A percentile compares a stretch with the other conserved stretches of the same genome.
Evolutionary conservation across 1,140 invertebrate species (phyloP).

Genomic region (Radopholus similis): DNA sequence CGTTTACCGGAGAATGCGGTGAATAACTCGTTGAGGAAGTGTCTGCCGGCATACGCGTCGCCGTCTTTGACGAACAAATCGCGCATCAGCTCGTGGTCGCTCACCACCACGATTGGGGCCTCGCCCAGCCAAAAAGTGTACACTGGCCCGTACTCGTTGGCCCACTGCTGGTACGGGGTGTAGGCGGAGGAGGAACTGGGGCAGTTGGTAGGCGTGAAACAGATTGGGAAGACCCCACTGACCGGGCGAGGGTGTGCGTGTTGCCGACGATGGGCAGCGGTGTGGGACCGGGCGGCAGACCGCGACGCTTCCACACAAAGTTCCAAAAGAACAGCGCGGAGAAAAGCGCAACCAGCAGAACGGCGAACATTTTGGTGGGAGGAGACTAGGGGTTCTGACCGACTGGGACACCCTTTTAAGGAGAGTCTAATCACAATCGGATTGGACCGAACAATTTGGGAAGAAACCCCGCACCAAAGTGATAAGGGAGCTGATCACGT

Average conservation of each 20-base stretch:
- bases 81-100: constrained; percentile 17
- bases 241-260: not conserved
- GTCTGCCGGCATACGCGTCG: not conserved
- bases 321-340: constrained; percentile 26
- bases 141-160: constrained; percentile 10
- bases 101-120: constrained; percentile 15
- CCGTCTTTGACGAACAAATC: constrained; percentile 12
- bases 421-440: too few relatives aligned
- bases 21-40: not conserved
- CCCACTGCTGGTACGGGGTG: constrained; percentile 4
- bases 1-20: not conserved
- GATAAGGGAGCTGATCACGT: too few relatives aligned
- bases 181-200: too few relatives aligned
- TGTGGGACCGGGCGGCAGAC: constrained; percentile 27
- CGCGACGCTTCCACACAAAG: constrained; percentile 31
- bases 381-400: too few relatives aligned
- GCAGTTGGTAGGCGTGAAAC: too few relatives aligned
- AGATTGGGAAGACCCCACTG: too few relatives aligned
- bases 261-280: constrained; percentile 33
- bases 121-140: constrained; percentile 27
- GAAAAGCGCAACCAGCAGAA: constrained; percentile 12
- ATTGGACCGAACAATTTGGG: too few relatives aligned
- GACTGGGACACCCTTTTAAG: too few relatives aligned
- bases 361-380: too few relatives aligned
- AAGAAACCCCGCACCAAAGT: too few relatives aligned